These are phyloP conservation scores for Parauchenoglanis ngamensis DNA, from an alignment of 2,797 vertebrate genomes.

Conservation along the genomic window DNA sequence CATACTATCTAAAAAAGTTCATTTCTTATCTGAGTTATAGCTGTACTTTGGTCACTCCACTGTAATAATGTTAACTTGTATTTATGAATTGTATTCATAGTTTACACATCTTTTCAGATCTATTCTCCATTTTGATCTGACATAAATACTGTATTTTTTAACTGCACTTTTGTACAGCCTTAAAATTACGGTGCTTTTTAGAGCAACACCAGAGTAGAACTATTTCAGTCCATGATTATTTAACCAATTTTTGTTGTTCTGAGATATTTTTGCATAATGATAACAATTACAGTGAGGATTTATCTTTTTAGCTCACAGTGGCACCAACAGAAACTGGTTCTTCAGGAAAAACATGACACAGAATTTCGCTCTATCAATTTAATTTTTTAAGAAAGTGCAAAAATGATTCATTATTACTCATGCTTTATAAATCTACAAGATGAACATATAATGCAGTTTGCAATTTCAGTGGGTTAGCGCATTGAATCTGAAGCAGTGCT, in stretches of 20 bases:
- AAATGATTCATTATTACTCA: background rate
- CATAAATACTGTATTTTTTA: background rate
- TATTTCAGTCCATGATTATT: background rate
- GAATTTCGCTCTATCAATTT: background rate
- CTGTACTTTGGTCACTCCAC: background rate
- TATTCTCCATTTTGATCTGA: background rate
- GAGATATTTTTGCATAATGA: background rate
- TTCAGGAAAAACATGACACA: background rate
- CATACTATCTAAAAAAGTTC: background rate
- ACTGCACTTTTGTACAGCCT: background rate
- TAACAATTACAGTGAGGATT: background rate
- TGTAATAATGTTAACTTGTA: background rate
- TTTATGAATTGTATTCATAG: background rate
- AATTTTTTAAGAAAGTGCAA: slow-evolving; percentile 10
- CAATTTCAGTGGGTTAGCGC: background rate
- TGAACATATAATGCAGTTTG: too few species aligned
- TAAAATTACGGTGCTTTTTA: background rate
- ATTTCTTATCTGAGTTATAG: background rate
- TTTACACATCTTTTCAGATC: background rate
- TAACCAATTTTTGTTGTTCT: background rate
- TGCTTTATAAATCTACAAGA: background rate
- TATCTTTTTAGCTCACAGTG: background rate
- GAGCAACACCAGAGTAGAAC: background rate
- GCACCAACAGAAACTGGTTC: background rate
- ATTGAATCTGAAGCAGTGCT: background rate